Percentiles rank a stretch among this genome's conserved stretches.
phyloP scores from a whole-genome alignment of 2,888 invertebrate genomes.

The Athalia circularis region DNA sequence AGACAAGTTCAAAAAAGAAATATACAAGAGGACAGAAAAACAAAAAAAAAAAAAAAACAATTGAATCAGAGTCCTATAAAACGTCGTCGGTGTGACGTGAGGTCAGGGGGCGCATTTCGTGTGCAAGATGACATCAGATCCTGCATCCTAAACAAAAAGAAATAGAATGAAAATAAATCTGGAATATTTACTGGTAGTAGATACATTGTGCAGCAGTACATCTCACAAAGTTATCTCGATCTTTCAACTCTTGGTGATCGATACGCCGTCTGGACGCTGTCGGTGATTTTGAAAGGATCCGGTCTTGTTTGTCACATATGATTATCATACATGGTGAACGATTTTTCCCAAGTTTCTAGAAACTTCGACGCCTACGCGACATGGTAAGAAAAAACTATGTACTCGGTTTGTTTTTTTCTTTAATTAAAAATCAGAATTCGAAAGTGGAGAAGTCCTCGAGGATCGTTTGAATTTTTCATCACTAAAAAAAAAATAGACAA shows the following conservation, averaged over 20 bases:
- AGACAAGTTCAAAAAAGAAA: not conserved
- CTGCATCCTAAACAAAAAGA: slow-evolving; percentile 26
- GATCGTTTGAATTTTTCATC: slow-evolving; percentile 22
- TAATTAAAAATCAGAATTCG: not conserved
- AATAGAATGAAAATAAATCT: slow-evolving; percentile 14
- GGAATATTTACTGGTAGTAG: slow-evolving; percentile 25
- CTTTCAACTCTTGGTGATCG: slow-evolving; percentile 22
- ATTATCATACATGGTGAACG: not conserved
- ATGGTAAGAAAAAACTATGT: no score
- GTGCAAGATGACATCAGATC: slow-evolving; percentile 36
- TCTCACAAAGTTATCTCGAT: slow-evolving; percentile 24
- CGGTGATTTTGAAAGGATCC: not conserved
- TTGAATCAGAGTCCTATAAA: not conserved
- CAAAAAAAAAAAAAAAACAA: not conserved
- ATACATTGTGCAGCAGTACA: not conserved
- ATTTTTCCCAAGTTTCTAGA: not conserved
- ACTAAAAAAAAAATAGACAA: no score
- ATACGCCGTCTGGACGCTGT: slow-evolving; percentile 38
- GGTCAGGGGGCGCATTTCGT: not conserved
- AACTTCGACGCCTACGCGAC: no score
- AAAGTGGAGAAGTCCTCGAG: no score
- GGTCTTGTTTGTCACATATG: not conserved
- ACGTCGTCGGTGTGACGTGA: not conserved
- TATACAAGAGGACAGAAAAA: not conserved
- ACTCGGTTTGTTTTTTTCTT: not conserved